phyloP scores from a whole-genome alignment of 2,797 vertebrate species.

The Otus scops region DNA sequence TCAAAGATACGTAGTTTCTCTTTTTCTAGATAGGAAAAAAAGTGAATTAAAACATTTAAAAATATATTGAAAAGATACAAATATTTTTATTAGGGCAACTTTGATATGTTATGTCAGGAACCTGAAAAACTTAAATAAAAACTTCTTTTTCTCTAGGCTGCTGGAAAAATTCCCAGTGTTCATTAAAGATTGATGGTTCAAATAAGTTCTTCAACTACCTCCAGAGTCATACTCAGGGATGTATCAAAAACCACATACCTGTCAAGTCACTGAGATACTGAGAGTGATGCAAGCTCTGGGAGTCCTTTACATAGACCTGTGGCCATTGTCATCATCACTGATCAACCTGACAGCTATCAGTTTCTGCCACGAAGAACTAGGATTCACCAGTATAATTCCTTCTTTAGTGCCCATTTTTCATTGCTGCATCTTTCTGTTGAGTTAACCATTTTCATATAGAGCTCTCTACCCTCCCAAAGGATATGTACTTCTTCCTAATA shows the following conservation, averaged over 20 bases:
- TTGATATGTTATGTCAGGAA: neutral
- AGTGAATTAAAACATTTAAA: neutral
- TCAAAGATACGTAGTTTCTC: neutral
- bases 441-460: slow-evolving; percentile 35
- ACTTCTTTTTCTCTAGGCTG: neutral
- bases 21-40: neutral
- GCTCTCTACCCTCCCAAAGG: slow-evolving; percentile 12
- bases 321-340: slow-evolving; percentile 26
- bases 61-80: neutral
- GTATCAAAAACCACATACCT: slow-evolving; percentile 34
- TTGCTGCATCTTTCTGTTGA: neutral
- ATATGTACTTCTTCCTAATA: neutral
- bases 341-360: slow-evolving; percentile 53
- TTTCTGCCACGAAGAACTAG: neutral
- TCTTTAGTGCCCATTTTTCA: slow-evolving; percentile 33
- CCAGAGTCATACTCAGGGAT: neutral
- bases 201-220: slow-evolving; percentile 19
- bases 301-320: slow-evolving; percentile 23
- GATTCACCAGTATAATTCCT: neutral
- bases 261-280: slow-evolving; percentile 24
- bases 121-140: slow-evolving; percentile 6
- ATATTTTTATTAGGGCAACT: neutral
- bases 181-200: slow-evolving; percentile 49
- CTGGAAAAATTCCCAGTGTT: slow-evolving; percentile 20
- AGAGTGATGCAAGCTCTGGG: slow-evolving; percentile 36